These are phyloP conservation scores for Argyrosomus japonicus DNA, from an alignment of 2,113 vertebrate species.

Conservation along the genomic window DNA sequence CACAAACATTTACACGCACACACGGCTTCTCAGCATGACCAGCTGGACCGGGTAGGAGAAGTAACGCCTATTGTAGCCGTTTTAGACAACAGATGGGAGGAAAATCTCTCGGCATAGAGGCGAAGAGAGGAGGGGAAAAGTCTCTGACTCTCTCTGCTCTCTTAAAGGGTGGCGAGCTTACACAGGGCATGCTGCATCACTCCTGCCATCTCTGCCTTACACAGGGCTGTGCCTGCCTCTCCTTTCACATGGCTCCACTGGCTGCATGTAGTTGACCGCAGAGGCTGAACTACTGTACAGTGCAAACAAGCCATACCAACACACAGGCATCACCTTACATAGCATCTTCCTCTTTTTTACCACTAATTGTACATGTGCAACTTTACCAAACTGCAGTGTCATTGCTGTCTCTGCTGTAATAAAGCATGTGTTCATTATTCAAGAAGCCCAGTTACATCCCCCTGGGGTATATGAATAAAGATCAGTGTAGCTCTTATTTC, in stretches of 20 bases:
- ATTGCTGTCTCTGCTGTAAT: slow-evolving; percentile 53
- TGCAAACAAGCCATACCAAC: neutral
- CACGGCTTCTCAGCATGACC: slow-evolving; percentile 85
- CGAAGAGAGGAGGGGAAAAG: slow-evolving; percentile 25
- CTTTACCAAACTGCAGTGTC: slow-evolving; percentile 78
- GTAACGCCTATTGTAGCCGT: slow-evolving; percentile 86
- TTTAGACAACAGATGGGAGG: slow-evolving; percentile 89
- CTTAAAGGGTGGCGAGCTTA: slow-evolving; percentile 47
- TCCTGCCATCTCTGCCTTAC: slow-evolving; percentile 59
- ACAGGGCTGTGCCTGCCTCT: slow-evolving; percentile 62
- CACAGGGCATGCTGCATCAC: slow-evolving; percentile 73
- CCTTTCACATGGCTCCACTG: slow-evolving; percentile 52
- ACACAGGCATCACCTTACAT: neutral
- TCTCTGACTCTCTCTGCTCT: slow-evolving; percentile 14
- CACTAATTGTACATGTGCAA: slow-evolving; percentile 49
- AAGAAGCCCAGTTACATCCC: slow-evolving; percentile 31
- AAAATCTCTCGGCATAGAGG: slow-evolving; percentile 57
- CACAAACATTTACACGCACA: slow-evolving; percentile 58
- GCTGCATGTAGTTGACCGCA: slow-evolving; percentile 38
- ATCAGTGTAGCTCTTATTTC: slow-evolving; percentile 41
- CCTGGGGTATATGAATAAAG: slow-evolving; percentile 22
- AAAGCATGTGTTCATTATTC: slow-evolving; percentile 50
- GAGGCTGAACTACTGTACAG: neutral
- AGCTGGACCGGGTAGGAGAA: slow-evolving; percentile 80
- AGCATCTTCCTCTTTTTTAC: neutral